Evolutionary conservation across 2,113 vertebrate genomes (phyloP).

Genomic region (Paraplagusia blochii): DNA sequence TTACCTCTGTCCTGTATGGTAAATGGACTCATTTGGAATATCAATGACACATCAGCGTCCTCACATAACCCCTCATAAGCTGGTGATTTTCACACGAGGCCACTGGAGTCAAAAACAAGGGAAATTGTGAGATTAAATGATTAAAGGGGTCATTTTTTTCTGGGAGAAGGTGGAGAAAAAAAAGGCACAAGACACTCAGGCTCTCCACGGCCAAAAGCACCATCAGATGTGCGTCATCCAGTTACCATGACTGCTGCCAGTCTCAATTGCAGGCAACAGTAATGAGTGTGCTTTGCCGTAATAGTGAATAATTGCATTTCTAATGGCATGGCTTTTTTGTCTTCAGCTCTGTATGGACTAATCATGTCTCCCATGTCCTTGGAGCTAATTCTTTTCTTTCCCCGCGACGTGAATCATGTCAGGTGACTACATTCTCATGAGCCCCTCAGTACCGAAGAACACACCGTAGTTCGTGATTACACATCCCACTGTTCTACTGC

Average conservation of each 20-base stretch:
- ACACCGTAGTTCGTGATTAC: conserved; percentile 32
- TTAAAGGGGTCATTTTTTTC: conserved; percentile 49
- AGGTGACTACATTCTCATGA: conserved; percentile 18
- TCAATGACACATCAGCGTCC: conserved; percentile 14
- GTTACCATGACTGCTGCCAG: conserved; percentile 65
- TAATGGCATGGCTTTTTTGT: conserved; percentile 60
- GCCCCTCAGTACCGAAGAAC: conserved; percentile 23
- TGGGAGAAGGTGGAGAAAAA: conserved; percentile 54
- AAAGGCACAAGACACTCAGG: conserved; percentile 45
- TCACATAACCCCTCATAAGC: conserved; percentile 17
- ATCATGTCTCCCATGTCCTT: conserved; percentile 33
- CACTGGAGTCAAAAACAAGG: conserved; percentile 18
- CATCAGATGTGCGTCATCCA: conserved; percentile 66
- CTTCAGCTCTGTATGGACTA: conserved; percentile 32
- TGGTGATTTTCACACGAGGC: conserved; percentile 15
- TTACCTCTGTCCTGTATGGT: too few species aligned
- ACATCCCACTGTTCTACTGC: background rate
- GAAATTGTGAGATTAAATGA: conserved; percentile 22
- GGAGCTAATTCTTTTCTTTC: background rate
- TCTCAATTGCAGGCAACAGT: conserved; percentile 67
- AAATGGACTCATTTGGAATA: conserved; percentile 2
- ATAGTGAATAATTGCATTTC: conserved; percentile 68
- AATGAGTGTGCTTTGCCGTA: conserved; percentile 66
- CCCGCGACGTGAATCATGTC: conserved; percentile 13
- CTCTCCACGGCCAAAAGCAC: conserved; percentile 55